phyloP scores from a whole-genome alignment of 2,797 vertebrate species.

The Zalophus californianus region DNA sequence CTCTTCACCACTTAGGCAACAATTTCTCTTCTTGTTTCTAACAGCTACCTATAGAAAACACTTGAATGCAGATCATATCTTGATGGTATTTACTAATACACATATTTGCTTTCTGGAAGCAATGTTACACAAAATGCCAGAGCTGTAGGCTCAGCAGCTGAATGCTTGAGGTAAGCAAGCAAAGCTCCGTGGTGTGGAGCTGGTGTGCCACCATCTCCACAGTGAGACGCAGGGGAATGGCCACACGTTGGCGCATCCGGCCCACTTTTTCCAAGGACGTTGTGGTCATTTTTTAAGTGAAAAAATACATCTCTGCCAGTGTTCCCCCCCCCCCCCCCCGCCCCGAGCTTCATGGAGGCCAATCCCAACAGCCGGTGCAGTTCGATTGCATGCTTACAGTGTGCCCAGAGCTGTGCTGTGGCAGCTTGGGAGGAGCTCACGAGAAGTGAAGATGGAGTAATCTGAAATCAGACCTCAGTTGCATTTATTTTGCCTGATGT shows the following conservation, averaged over 20 bases:
- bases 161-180: slow-evolving; percentile 84
- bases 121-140: slow-evolving; percentile 80
- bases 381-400: rapidly evolving
- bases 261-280: not conserved
- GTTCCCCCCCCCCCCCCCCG: not conserved
- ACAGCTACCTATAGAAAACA: slow-evolving; percentile 76
- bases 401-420: rapidly evolving
- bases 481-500: not conserved
- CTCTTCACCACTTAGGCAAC: slow-evolving; percentile 60
- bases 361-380: rapidly evolving
- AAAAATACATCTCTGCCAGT: not conserved
- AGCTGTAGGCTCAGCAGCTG: slow-evolving; percentile 80
- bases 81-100: slow-evolving; percentile 85
- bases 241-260: rapidly evolving
- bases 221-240: slow-evolving; percentile 67
- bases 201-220: slow-evolving; percentile 61
- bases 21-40: slow-evolving; percentile 67
- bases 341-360: not conserved
- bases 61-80: slow-evolving; percentile 75
- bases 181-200: slow-evolving; percentile 77
- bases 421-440: rapidly evolving
- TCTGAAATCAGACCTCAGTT: not conserved
- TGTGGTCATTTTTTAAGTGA: not conserved
- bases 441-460: rapidly evolving
- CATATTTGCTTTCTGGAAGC: slow-evolving; percentile 86